Base-by-base conservation (phyloP, 2,888 invertebrate genomes). In the Oxyteleia sp. region DNA sequence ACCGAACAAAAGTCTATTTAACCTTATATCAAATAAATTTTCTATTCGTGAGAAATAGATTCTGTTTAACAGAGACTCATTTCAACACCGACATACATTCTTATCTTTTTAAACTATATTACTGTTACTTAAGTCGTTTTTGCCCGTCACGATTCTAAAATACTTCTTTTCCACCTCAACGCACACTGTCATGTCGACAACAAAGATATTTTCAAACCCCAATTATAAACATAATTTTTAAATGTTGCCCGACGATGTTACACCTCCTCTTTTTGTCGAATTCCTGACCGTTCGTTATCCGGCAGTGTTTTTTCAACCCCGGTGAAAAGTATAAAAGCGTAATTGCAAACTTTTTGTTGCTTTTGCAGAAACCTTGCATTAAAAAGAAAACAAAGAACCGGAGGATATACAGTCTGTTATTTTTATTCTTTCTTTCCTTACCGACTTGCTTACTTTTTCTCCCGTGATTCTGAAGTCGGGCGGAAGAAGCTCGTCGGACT, bases 401-500 rank as follows among this genome's bases (percentile, higher is more conserved):
- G 4, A 15, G 49, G 29, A 43, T 41, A 38, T 38, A 16, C 16
- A 41, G 41, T 74, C 63, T 55, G 55, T 64, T 64, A 20, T 64
- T 23, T 74, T 43, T 63, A 18, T 55, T 64, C 45, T 74, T 26
- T 51, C 32, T 64, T 74, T 66, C 43, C 72, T 16, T 63, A 16
- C 49, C 7, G 29, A 45, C 69, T 78, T 61, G 43, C 55, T 53
- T 59, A 45, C 45, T 57, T 45, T 49, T 69, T 53, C 41, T 18
- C 57, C 35, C 63, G 41, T 55, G 63, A 57, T 85, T 45, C 76
- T 63, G 61, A 84, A 86, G 49, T 75, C 80, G 57, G 80, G 88
- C 84, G 84, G 81, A 87, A 87, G 86, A 86, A 90, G 88, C 87
- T 86, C 87, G 86, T 87, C 89, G 86, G 86, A 87, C 87, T 86